A percentile compares a stretch with the other conserved stretches of the same genome.
phyloP scores from a whole-genome alignment of 64 coral and sea anemone genomes.

The Stichodactyla helianthus region DNA sequence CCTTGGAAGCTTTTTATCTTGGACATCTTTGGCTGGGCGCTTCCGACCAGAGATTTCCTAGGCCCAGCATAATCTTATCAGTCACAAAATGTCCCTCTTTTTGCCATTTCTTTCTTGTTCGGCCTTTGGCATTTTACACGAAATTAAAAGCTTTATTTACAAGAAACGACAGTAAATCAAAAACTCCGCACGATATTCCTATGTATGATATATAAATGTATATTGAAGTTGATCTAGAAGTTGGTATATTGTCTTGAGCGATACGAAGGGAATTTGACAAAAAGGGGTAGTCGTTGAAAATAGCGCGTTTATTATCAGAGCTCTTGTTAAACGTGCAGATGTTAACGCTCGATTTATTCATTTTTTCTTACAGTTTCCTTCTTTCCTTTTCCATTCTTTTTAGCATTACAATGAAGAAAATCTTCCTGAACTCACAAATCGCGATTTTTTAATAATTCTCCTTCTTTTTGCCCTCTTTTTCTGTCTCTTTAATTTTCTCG shows the following conservation, averaged over 20 bases:
- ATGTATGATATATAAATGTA: not conserved
- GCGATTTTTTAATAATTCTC: not conserved
- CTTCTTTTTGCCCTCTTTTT: not conserved
- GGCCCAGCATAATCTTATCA: conserved; percentile 19
- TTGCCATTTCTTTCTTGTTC: conserved; percentile 2
- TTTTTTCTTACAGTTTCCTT: not conserved
- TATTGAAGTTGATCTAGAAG: not conserved
- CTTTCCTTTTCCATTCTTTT: not conserved
- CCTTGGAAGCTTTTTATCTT: conserved; percentile 13
- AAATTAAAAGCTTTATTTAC: conserved; percentile 10
- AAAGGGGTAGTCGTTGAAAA: not conserved
- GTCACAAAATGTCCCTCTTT: conserved; percentile 11
- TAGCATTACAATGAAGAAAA: not conserved
- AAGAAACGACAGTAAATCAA: not conserved
- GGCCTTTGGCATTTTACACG: conserved; percentile 18
- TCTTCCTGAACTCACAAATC: not conserved
- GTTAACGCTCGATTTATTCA: not conserved
- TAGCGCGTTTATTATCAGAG: not conserved
- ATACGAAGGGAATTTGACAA: not conserved
- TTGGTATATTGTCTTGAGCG: too few species aligned
- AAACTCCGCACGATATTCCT: not conserved
- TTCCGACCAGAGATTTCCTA: conserved; percentile 20
- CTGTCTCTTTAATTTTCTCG: not conserved
- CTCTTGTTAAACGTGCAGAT: not conserved
- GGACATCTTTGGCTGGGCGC: not conserved